Evolutionary conservation across 2,888 invertebrate genomes (phyloP), one percentile per base, ranked within the genome.

Genomic region (Cacoxenus indagator): DNA sequence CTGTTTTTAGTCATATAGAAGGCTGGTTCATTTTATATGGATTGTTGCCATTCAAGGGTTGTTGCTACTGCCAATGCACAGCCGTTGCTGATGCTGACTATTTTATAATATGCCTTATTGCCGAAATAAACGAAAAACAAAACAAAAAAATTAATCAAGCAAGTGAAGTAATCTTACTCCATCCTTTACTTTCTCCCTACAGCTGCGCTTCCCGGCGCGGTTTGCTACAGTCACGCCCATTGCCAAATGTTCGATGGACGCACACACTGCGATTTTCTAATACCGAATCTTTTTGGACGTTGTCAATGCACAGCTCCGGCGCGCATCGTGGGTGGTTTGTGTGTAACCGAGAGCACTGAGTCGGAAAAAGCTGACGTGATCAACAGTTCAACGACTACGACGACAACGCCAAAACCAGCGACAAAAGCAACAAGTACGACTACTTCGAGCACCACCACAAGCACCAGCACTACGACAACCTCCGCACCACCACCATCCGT

Each of bases 201-300:
- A 96, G 96, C 96, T 78, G 95, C 96, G 22, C 92, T 92, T 83
- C 92, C 95, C 37, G 95, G 95, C 68, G 93, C 95, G 78, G 94
- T 96, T 46, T 97, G 96, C 87, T 95, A 96, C 89, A 95, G 94
- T 84, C 94, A 96, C 86, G 93, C 94, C 71, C 96, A 96, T 87
- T 97, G 96, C 86, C 92, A 93, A 71, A 91, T 96, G 82, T 95
- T 93, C 91, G 94, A 95, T 78, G 91, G 91, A 72, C 92, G 94
- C 84, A 95, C 95, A 74, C 94, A 95, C 83, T 97, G 96, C 83
- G 95, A 96, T 87, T 96, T 95, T 86, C 91, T 96, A 65, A 95
- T 97, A 76, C 95, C 95, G 29, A 95, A 96, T 86, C 91, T 96
- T 11, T 96, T 96, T 85, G 96, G 96, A 61, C 91, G 95, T 82